Base-by-base conservation (phyloP, 2,888 invertebrate species). In the Rhagonycha fulva region DNA sequence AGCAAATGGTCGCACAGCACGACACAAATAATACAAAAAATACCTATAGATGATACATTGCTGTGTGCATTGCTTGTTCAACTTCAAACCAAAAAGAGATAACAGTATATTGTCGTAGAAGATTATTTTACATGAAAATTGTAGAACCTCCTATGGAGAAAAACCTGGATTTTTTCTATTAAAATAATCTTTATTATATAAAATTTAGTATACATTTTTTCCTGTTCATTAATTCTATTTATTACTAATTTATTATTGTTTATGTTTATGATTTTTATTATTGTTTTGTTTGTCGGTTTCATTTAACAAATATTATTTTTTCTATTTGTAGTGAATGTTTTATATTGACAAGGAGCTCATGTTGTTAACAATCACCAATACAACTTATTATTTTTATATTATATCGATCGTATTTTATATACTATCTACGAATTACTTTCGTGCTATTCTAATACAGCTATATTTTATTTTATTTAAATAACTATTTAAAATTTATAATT, bases 101-200 rank as follows among this genome's bases (percentile, higher is more conserved):
- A 68, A 67, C 70, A 60, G 19, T 62, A 70, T 63, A 62, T 63
- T 72, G 70, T 75, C 71, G 71, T 73, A 73, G 24, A 63, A 63
- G 66, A 71, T 72, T 70, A 77, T 70, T 71, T 75, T 74, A 67
- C 72, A 60, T 72, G 71, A 74, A 72, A 71, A 76, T 75, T 73
- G 71, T 71, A 74, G 72, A 80, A 74, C 81, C 81, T 69, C 81
- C 81, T 81, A 81, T 76, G 70, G 81, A 75, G 81, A 73, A 77
- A 78, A 80, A 79, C 80, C 77, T 72, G 79, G 77, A 72, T 73
- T 75, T 77, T 76, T 70, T 77, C 75, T 80, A 78, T 81, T 81
- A 78, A 80, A 79, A 79, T 80, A 80, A 81, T 78, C 76, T 80
- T 80, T 79, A 79, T 79, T 78, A 74, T 79, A 79, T 75, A 77